Percentiles rank a stretch among this genome's conserved stretches.
Conservation (phyloP, 2,797 vertebrate genomes). For the Labroides dimidiatus region DNA sequence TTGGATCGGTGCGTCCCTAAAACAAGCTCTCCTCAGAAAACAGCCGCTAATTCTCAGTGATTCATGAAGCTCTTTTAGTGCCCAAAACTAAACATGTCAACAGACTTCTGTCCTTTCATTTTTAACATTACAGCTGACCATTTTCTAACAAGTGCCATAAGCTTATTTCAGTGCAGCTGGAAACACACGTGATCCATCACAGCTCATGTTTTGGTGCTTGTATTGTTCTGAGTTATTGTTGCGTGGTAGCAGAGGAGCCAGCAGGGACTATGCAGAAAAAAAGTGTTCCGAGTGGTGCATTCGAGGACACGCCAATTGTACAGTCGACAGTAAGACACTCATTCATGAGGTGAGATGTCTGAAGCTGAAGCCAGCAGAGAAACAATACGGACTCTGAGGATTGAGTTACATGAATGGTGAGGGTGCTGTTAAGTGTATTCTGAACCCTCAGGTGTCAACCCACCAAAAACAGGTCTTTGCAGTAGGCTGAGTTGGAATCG, state of each 20-base stretch:
- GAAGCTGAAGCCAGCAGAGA: slow-evolving; percentile 3
- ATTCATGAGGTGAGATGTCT: slow-evolving; percentile 26
- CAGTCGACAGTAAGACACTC: not conserved
- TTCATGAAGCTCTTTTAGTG: too few relatives aligned
- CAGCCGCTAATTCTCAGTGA: too few relatives aligned
- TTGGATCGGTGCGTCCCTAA: too few relatives aligned
- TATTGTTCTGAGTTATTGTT: not conserved
- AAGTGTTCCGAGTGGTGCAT: slow-evolving; percentile 6
- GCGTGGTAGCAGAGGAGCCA: slow-evolving; percentile 6
- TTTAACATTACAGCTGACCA: not conserved
- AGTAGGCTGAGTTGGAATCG: too few relatives aligned
- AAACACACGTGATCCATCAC: not conserved
- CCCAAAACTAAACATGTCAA: not conserved
- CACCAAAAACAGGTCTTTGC: not conserved
- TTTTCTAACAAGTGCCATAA: not conserved
- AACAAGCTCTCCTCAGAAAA: too few relatives aligned
- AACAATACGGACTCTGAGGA: not conserved
- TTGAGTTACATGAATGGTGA: not conserved
- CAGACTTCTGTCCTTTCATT: not conserved
- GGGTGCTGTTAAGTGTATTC: not conserved
- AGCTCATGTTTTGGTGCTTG: slow-evolving; percentile 7
- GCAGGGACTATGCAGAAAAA: slow-evolving; percentile 2
- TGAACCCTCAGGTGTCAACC: not conserved
- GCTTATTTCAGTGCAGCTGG: not conserved
- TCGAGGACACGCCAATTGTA: slow-evolving; percentile 8